Evolutionary conservation across 2,797 vertebrate genomes (phyloP).

Genomic region (Oophaga sylvatica): DNA sequence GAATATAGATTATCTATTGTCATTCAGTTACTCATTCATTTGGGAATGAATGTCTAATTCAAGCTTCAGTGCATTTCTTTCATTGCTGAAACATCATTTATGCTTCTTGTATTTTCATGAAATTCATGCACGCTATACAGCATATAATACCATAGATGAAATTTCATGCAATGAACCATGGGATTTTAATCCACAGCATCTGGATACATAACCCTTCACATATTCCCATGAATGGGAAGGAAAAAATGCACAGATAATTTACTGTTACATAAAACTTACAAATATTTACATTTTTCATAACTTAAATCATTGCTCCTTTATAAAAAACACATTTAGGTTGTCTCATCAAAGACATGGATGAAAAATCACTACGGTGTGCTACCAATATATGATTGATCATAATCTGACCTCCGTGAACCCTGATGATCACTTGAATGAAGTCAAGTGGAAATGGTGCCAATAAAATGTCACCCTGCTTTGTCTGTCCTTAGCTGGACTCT

Average conservation of each 20-base stretch:
- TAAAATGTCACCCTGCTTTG: no score
- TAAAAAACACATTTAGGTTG: no score
- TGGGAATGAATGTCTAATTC: constrained; percentile 56
- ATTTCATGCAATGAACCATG: constrained; percentile 14
- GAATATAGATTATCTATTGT: constrained; percentile 63
- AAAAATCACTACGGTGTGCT: no score
- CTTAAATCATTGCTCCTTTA: no score
- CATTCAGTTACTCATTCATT: constrained; percentile 60
- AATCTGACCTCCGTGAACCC: no score
- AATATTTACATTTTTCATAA: no score
- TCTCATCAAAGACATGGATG: no score
- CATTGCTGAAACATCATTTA: constrained; percentile 51
- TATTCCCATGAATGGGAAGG: background rate
- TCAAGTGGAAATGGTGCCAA: no score
- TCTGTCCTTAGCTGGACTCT: no score
- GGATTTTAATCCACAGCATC: background rate
- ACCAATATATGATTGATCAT: no score
- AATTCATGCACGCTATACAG: constrained; percentile 14
- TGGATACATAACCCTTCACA: background rate
- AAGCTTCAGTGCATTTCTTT: constrained; percentile 42
- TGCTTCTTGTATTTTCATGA: constrained; percentile 45
- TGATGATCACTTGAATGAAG: no score
- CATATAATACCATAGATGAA: constrained; percentile 11
- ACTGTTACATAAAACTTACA: no score
- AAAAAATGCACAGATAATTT: background rate